Percentiles rank a stretch among this genome's conserved stretches.
phyloP scores from a whole-genome alignment of 2,113 vertebrate genomes.

The Percopsis transmontana region DNA sequence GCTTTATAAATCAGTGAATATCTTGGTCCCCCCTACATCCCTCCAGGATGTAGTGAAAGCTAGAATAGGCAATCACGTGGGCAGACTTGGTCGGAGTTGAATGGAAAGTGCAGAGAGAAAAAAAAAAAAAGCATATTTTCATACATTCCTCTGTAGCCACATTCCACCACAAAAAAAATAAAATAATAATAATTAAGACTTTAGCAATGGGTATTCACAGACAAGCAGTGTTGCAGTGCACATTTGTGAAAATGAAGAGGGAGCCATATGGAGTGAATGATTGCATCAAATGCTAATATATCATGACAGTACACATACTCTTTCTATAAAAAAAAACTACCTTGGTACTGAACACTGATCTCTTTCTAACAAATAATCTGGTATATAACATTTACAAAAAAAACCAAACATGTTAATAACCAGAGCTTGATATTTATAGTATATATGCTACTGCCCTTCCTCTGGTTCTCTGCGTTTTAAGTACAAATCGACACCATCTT shows the following conservation, averaged over 20 bases:
- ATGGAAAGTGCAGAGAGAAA: slow-evolving; percentile 65
- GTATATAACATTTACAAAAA: slow-evolving; percentile 80
- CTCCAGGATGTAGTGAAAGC: slow-evolving; percentile 55
- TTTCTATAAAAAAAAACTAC: slow-evolving; percentile 78
- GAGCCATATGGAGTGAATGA: slow-evolving; percentile 55
- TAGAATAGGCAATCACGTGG: slow-evolving; percentile 45
- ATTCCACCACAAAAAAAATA: slow-evolving; percentile 42
- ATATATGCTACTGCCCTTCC: slow-evolving; percentile 77
- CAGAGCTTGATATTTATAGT: slow-evolving; percentile 67
- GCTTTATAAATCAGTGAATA: slow-evolving; percentile 51
- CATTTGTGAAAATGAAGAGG: slow-evolving; percentile 41
- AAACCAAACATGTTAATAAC: slow-evolving; percentile 62
- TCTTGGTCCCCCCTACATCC: slow-evolving; percentile 67
- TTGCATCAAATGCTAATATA: slow-evolving; percentile 73
- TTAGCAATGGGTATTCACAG: slow-evolving; percentile 49
- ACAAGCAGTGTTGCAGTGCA: slow-evolving; percentile 52
- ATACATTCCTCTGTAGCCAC: slow-evolving; percentile 66
- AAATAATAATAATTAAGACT: slow-evolving; percentile 56
- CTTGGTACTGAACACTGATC: slow-evolving; percentile 75
- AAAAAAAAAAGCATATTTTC: slow-evolving; percentile 56
- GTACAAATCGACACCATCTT: slow-evolving; percentile 49
- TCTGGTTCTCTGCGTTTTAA: slow-evolving; percentile 65
- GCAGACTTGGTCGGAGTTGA: slow-evolving; percentile 66
- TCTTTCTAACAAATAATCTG: slow-evolving; percentile 77
- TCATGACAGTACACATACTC: slow-evolving; percentile 72